These are phyloP conservation scores for Eledone cirrhosa DNA, from an alignment of 2,888 invertebrate genomes.

Conservation along the genomic window DNA sequence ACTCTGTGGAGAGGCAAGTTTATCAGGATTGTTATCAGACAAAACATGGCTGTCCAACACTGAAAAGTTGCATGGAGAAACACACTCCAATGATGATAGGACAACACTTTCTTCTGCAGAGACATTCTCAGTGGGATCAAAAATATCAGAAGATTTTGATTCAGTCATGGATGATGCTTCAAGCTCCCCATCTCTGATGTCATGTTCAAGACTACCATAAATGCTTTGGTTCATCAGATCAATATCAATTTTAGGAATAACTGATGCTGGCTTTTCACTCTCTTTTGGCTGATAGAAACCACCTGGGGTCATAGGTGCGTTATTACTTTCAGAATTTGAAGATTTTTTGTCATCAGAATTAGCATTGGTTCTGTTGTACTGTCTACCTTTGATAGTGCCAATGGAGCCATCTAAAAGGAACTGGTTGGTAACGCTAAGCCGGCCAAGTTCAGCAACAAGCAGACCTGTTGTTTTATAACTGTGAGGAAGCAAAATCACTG, in stretches of 20 bases:
- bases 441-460: conserved; percentile 83
- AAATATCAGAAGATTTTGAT: conserved; percentile 34
- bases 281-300: conserved; percentile 43
- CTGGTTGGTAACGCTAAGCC: conserved; percentile 79
- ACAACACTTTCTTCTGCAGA: conserved; percentile 3
- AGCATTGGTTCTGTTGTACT: conserved; percentile 27
- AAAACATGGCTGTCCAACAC: not conserved
- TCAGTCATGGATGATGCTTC: conserved; percentile 27
- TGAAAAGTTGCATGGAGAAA: conserved; percentile 11
- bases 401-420: conserved; percentile 71
- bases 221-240: conserved; percentile 62
- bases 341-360: not conserved
- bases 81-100: not conserved
- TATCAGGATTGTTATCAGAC: not conserved
- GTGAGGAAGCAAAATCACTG: conserved; percentile 87
- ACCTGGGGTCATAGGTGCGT: conserved; percentile 46
- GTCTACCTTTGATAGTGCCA: conserved; percentile 48
- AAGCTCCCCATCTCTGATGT: conserved; percentile 45
- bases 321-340: not conserved
- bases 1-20: not conserved
- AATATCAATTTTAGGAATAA: conserved; percentile 34
- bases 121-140: conserved; percentile 38
- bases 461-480: conserved; percentile 81
- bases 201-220: conserved; percentile 60
- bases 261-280: not conserved